A percentile compares a stretch with the other conserved stretches of the same genome.
These are phyloP conservation scores for Paragorgia papillata DNA, from an alignment of 92 coral and sea anemone species.

Conservation along the genomic window DNA sequence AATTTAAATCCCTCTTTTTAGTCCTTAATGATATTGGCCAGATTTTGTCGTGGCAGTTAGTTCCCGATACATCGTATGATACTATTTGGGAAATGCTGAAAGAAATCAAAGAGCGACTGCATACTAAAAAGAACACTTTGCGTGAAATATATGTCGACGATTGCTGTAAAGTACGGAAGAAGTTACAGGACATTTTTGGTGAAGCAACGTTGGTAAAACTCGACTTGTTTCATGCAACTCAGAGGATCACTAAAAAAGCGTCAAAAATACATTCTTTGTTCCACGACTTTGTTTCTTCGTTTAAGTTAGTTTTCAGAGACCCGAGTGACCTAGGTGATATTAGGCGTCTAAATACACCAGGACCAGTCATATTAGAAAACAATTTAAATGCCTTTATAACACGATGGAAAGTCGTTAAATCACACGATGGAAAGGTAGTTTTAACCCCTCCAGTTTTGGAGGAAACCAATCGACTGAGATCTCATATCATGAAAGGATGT, in stretches of 20 bases:
- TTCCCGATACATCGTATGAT: conserved; percentile 40
- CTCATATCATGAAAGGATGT: conserved; percentile 60
- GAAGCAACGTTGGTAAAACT: neutral
- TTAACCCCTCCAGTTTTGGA: neutral
- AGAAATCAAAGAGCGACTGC: conserved; percentile 32
- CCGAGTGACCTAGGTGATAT: conserved; percentile 53
- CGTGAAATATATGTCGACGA: conserved; percentile 55
- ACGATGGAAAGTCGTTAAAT: conserved; percentile 45
- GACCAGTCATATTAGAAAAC: conserved; percentile 19
- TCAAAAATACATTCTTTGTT: conserved; percentile 25
- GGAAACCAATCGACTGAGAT: neutral
- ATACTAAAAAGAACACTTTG: conserved; percentile 32
- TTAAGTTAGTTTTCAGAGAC: conserved; percentile 50
- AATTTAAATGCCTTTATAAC: conserved; percentile 48
- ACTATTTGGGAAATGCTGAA: conserved; percentile 26
- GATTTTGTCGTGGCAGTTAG: conserved; percentile 57
- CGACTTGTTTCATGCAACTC: conserved; percentile 1
- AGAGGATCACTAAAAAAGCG: conserved; percentile 5
- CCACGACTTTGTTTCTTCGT: conserved; percentile 21
- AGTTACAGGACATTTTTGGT: conserved; percentile 40
- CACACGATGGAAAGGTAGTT: conserved; percentile 10
- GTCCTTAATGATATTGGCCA: conserved; percentile 59
- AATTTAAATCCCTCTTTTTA: conserved; percentile 46
- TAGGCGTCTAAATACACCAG: conserved; percentile 45
- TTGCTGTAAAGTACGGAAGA: conserved; percentile 62